Percentiles rank a stretch among this genome's conserved stretches.
These are phyloP conservation scores for Morone saxatilis DNA, from an alignment of 2,113 vertebrate species.

Conservation along the genomic window DNA sequence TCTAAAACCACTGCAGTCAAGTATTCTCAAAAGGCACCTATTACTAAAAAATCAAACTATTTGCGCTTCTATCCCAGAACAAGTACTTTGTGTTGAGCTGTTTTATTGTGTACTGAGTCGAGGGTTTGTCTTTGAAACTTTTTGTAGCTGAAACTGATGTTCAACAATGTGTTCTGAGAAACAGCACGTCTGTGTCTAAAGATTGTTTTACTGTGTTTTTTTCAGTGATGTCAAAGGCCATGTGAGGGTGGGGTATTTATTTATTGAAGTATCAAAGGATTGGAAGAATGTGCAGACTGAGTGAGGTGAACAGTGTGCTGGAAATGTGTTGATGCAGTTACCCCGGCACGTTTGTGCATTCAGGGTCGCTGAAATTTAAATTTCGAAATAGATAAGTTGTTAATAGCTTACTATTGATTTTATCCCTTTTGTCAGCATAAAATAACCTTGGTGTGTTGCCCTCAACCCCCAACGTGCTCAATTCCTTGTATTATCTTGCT, in stretches of 20 bases:
- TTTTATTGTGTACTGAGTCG: conserved; percentile 28
- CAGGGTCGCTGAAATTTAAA: conserved; percentile 28
- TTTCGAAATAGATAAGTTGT: conserved; percentile 11
- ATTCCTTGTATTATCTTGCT: conserved; percentile 18
- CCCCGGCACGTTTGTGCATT: conserved; percentile 41
- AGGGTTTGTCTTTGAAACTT: conserved; percentile 40
- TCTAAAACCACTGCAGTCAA: conserved; percentile 45
- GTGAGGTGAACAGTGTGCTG: conserved; percentile 35
- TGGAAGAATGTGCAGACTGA: conserved; percentile 26
- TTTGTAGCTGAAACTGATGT: conserved; percentile 44
- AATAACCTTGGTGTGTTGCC: conserved; percentile 30
- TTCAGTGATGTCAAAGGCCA: conserved; percentile 40
- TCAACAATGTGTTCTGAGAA: conserved; percentile 33
- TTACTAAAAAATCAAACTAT: conserved; percentile 27
- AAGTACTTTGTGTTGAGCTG: conserved; percentile 25
- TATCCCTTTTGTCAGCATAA: conserved; percentile 35
- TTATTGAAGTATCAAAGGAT: conserved; percentile 51
- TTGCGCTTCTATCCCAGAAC: conserved; percentile 15
- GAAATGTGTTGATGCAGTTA: conserved; percentile 38
- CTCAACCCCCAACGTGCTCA: conserved; percentile 6
- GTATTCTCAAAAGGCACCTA: conserved; percentile 24
- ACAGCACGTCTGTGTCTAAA: conserved; percentile 42
- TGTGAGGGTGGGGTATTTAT: conserved; percentile 80
- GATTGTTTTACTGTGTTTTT: conserved; percentile 44
- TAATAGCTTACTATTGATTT: conserved; percentile 28